phyloP scores from a whole-genome alignment of 2,113 vertebrate species.

The Calyptommatus sinebrachiatus region DNA sequence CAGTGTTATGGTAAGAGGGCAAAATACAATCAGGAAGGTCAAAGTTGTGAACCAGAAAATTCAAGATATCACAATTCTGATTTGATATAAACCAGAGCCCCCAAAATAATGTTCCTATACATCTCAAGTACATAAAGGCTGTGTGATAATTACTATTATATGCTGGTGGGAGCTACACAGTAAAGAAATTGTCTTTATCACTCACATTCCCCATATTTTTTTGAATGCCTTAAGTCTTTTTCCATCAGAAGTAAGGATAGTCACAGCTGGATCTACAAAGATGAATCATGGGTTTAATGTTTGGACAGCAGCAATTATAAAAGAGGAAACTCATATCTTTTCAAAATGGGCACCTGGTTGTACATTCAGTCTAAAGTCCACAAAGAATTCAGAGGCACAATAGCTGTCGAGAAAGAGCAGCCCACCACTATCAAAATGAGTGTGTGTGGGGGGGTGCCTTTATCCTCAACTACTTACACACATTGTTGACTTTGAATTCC shows the following conservation, averaged over 20 bases:
- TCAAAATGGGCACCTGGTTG: conserved; percentile 34
- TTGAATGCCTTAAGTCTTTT: conserved; percentile 19
- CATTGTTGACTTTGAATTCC: not conserved
- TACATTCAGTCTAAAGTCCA: conserved; percentile 56
- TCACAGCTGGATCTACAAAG: conserved; percentile 43
- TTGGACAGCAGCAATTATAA: conserved; percentile 12
- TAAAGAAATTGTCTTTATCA: not conserved
- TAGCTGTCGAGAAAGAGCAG: conserved; percentile 47
- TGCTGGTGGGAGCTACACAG: not conserved
- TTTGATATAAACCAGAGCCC: too few species aligned
- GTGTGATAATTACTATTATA: conserved; percentile 29
- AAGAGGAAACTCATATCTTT: conserved; percentile 46
- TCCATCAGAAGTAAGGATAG: conserved; percentile 40
- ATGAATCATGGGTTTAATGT: conserved; percentile 36
- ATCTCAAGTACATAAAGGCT: conserved; percentile 30
- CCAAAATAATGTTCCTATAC: conserved; percentile 5
- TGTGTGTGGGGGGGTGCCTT: too few species aligned
- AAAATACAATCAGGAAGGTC: too few species aligned
- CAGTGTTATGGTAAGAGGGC: too few species aligned
- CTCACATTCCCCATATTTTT: not conserved
- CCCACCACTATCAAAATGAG: conserved; percentile 4
- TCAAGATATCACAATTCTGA: too few species aligned
- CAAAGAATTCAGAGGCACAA: conserved; percentile 62
- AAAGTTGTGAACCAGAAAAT: too few species aligned
- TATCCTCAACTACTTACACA: not conserved